These are phyloP conservation scores for Microplitis mediator DNA, from an alignment of 1,140 invertebrate genomes.

Conservation along the genomic window DNA sequence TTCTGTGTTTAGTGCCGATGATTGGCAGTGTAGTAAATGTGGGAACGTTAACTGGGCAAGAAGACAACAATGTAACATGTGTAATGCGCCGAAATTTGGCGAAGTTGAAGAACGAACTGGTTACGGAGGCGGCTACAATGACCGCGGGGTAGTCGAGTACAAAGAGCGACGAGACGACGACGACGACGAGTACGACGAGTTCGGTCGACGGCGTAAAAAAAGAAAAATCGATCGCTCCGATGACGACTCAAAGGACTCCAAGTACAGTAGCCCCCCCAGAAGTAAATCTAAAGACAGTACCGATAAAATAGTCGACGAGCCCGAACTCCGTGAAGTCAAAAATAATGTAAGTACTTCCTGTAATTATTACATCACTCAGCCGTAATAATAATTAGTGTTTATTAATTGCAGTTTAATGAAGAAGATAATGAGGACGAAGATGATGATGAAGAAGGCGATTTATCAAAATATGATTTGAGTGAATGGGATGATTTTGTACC, in stretches of 20 bases:
- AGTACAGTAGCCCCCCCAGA: slow-evolving; percentile 50
- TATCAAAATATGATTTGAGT: slow-evolving; percentile 83
- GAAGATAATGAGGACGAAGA: slow-evolving; percentile 64
- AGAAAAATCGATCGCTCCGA: slow-evolving; percentile 60
- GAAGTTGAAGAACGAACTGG: slow-evolving; percentile 84
- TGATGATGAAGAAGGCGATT: slow-evolving; percentile 73
- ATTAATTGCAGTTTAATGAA: slow-evolving; percentile 20
- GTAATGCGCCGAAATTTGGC: slow-evolving; percentile 96
- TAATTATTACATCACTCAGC: neutral
- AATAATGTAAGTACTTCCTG: slow-evolving; percentile 9
- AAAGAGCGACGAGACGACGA: slow-evolving; percentile 84
- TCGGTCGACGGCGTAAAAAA: slow-evolving; percentile 87
- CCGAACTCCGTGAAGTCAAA: slow-evolving; percentile 11
- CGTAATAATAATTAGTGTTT: neutral
- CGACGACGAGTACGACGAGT: slow-evolving; percentile 95
- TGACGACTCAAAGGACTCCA: slow-evolving; percentile 56
- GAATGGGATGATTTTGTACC: slow-evolving; percentile 70
- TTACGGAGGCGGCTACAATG: slow-evolving; percentile 91
- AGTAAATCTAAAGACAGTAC: slow-evolving; percentile 53
- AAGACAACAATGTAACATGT: slow-evolving; percentile 96
- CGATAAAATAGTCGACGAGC: slow-evolving; percentile 42
- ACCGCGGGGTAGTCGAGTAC: slow-evolving; percentile 91
- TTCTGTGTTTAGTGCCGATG: slow-evolving; percentile 86
- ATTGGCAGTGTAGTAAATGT: slow-evolving; percentile 99
- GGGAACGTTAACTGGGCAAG: slow-evolving; percentile 99